phyloP scores from a whole-genome alignment of 2,797 vertebrate species.

The Schizopygopsis pylzovi region DNA sequence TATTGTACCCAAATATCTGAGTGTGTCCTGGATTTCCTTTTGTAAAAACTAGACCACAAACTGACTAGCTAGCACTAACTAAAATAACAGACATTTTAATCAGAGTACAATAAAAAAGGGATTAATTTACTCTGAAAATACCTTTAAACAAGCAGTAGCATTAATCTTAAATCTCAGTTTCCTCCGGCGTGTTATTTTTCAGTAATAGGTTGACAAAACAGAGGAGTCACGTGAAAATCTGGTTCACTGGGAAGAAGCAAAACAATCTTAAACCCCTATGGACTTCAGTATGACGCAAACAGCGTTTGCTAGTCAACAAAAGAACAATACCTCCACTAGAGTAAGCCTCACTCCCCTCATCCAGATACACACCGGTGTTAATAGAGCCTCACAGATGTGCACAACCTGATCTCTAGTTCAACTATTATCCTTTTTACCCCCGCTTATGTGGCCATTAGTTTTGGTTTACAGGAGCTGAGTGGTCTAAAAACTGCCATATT shows the following conservation, averaged over 20 bases:
- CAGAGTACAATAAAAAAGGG: neutral
- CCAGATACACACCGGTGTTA: constrained; percentile 29
- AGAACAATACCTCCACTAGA: constrained; percentile 40
- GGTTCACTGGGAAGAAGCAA: constrained; percentile 45
- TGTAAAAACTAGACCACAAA: neutral
- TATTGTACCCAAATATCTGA: neutral
- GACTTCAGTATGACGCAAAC: constrained; percentile 54
- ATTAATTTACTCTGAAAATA: neutral
- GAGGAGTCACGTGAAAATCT: constrained; percentile 30
- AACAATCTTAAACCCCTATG: constrained; percentile 50
- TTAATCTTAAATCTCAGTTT: constrained; percentile 28
- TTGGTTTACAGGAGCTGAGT: constrained; percentile 12
- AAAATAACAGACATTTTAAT: constrained; percentile 3
- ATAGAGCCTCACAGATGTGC: constrained; percentile 43
- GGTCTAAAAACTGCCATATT: neutral
- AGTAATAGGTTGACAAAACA: constrained; percentile 35
- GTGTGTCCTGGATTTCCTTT: neutral
- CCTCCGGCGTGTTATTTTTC: constrained; percentile 13
- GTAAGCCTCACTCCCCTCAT: constrained; percentile 34
- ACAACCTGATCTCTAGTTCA: constrained; percentile 39
- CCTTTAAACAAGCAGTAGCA: neutral
- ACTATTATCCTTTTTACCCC: constrained; percentile 11
- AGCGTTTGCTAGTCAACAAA: constrained; percentile 40
- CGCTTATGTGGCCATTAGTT: constrained; percentile 13
- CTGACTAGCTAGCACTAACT: neutral